These are phyloP conservation scores for Tetrax tetrax DNA, from an alignment of 2,113 vertebrate species.

Conservation along the genomic window DNA sequence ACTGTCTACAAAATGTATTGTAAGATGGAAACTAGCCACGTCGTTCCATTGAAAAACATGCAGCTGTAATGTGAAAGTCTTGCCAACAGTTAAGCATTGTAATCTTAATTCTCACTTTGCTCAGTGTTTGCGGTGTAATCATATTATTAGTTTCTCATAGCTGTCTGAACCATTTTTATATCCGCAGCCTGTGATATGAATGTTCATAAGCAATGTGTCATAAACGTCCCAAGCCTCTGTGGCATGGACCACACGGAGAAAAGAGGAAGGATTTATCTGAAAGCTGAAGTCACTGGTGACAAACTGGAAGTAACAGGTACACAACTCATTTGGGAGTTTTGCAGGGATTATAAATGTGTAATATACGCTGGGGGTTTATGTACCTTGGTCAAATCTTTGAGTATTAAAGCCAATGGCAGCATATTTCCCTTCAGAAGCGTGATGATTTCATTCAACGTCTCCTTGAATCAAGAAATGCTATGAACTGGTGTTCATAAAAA, in stretches of 20 bases:
- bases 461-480: neutral
- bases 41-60: neutral
- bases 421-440: neutral
- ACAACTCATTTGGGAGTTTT: neutral
- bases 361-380: neutral
- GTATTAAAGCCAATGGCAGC: neutral
- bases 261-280: constrained; percentile 91
- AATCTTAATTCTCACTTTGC: neutral
- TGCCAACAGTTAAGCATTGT: neutral
- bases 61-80: neutral
- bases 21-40: neutral
- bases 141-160: neutral
- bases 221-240: constrained; percentile 95
- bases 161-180: neutral
- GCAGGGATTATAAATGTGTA: neutral
- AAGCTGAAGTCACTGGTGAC: constrained; percentile 89
- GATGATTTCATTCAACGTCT: neutral
- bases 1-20: neutral
- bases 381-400: neutral
- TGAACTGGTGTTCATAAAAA: neutral
- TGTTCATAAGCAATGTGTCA: constrained; percentile 95
- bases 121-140: neutral
- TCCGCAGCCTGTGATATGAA: constrained; percentile 95
- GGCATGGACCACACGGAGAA: constrained; percentile 97
- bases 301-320: constrained; percentile 90